A percentile compares a stretch with the other conserved stretches of the same genome.
These are phyloP conservation scores for Baryphthengus martii DNA, from an alignment of 2,113 vertebrate species.

Conservation along the genomic window DNA sequence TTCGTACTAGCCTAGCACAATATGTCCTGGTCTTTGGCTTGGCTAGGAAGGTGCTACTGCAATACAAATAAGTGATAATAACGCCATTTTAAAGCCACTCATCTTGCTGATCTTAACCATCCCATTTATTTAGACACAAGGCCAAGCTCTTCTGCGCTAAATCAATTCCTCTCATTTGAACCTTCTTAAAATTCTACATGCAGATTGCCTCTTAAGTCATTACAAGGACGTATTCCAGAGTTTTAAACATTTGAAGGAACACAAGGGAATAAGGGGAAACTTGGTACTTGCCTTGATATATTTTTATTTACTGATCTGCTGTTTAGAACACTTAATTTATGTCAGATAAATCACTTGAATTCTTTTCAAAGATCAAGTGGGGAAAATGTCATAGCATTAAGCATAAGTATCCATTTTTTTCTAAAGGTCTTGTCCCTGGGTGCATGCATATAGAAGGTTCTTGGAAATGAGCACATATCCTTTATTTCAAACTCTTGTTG, in stretches of 20 bases:
- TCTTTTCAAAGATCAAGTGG: slow-evolving; percentile 43
- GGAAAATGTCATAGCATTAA: slow-evolving; percentile 57
- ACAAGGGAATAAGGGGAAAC: background rate
- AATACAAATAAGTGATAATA: background rate
- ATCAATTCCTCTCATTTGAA: slow-evolving; percentile 12
- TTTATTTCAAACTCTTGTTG: background rate
- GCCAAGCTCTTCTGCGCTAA: background rate
- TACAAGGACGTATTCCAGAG: slow-evolving; percentile 8
- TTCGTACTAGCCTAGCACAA: background rate
- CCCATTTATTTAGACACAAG: background rate
- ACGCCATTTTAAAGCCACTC: background rate
- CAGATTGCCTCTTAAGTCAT: slow-evolving; percentile 9
- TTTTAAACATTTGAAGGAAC: background rate
- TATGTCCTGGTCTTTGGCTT: background rate
- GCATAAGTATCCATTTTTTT: slow-evolving; percentile 4
- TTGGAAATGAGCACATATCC: background rate
- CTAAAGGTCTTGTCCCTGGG: slow-evolving; percentile 39
- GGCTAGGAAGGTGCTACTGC: background rate
- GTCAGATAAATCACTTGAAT: slow-evolving; percentile 56
- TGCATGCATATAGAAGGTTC: background rate
- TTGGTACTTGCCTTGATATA: background rate
- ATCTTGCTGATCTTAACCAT: slow-evolving; percentile 3
- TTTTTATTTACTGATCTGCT: slow-evolving; percentile 61
- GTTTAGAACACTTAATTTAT: slow-evolving; percentile 53
- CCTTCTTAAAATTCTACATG: slow-evolving; percentile 35